phyloP scores from a whole-genome alignment of 2,888 invertebrate species.

The Parthenolecanium corni region DNA sequence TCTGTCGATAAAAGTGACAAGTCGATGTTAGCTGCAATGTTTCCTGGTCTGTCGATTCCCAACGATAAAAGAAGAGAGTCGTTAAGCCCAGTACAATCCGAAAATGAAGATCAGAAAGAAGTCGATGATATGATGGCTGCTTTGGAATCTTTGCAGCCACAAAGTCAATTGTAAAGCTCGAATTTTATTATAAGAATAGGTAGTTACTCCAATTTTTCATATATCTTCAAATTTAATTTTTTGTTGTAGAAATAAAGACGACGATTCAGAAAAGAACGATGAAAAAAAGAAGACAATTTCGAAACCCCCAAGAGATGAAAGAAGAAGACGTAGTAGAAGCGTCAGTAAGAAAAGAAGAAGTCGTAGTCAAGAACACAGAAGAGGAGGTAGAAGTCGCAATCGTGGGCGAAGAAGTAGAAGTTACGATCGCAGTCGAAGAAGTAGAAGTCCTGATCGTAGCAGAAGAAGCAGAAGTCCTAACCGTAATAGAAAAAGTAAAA shows the following conservation, averaged over 20 bases:
- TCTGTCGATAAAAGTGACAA: not conserved
- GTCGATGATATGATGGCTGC: slow-evolving; percentile 77
- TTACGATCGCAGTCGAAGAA: slow-evolving; percentile 33
- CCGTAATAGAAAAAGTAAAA: slow-evolving; percentile 33
- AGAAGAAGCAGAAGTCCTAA: slow-evolving; percentile 32
- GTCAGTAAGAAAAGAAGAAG: slow-evolving; percentile 27
- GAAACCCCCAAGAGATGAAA: not conserved
- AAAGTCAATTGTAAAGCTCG: slow-evolving; percentile 17
- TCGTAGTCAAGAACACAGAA: slow-evolving; percentile 26
- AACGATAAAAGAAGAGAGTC: slow-evolving; percentile 49
- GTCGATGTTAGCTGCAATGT: slow-evolving; percentile 46
- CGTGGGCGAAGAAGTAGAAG: slow-evolving; percentile 34
- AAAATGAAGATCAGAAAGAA: slow-evolving; percentile 34
- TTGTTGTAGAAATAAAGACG: too few relatives aligned
- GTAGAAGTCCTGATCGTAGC: slow-evolving; percentile 35
- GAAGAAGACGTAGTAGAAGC: slow-evolving; percentile 23
- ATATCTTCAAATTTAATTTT: too few relatives aligned
- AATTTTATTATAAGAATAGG: not conserved
- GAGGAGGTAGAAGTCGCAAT: slow-evolving; percentile 33
- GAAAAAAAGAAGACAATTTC: not conserved
- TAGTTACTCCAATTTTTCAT: not conserved
- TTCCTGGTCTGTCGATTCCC: slow-evolving; percentile 69
- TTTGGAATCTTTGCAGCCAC: slow-evolving; percentile 68
- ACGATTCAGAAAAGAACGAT: too few relatives aligned
- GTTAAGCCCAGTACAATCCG: slow-evolving; percentile 36